Conservation (phyloP, 1,140 invertebrate genomes). For the Hyles euphorbiae region DNA sequence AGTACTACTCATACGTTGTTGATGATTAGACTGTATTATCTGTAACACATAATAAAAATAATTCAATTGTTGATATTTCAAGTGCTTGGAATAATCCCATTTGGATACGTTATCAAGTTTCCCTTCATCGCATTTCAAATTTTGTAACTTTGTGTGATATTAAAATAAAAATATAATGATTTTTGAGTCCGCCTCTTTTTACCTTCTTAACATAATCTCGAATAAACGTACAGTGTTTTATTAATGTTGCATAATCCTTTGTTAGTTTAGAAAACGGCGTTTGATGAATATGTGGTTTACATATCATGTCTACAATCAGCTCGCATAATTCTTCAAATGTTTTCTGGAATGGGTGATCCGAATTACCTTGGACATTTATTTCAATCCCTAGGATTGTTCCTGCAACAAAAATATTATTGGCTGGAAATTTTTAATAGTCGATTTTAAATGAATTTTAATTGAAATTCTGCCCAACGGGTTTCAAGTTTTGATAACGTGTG, state of each 20-base stretch:
- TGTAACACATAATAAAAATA: no score
- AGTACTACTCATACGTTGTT: no score
- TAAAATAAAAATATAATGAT: no score
- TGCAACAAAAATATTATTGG: slow-evolving; percentile 6
- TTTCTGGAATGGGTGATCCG: slow-evolving; percentile 12
- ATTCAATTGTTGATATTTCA: no score
- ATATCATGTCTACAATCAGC: slow-evolving; percentile 13
- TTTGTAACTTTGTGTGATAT: no score
- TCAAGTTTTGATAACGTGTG: neutral
- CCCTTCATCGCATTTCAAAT: no score
- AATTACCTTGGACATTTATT: slow-evolving; percentile 10
- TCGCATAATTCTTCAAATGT: slow-evolving; percentile 20
- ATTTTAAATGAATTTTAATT: neutral
- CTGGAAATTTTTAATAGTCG: neutral
- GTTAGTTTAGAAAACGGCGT: neutral
- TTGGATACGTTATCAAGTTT: no score
- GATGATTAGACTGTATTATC: no score
- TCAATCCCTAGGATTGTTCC: slow-evolving; percentile 23
- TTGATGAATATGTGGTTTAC: slow-evolving; percentile 16
- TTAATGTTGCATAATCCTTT: slow-evolving; percentile 3
- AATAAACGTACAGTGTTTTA: slow-evolving; percentile 5
- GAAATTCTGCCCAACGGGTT: neutral
- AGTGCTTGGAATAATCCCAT: no score
- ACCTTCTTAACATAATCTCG: slow-evolving; percentile 17
- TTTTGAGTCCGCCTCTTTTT: no score